A percentile compares a stretch with the other conserved stretches of the same genome.
Evolutionary conservation across 2,888 invertebrate species (phyloP).

Genomic region (Lasioglossum morio): DNA sequence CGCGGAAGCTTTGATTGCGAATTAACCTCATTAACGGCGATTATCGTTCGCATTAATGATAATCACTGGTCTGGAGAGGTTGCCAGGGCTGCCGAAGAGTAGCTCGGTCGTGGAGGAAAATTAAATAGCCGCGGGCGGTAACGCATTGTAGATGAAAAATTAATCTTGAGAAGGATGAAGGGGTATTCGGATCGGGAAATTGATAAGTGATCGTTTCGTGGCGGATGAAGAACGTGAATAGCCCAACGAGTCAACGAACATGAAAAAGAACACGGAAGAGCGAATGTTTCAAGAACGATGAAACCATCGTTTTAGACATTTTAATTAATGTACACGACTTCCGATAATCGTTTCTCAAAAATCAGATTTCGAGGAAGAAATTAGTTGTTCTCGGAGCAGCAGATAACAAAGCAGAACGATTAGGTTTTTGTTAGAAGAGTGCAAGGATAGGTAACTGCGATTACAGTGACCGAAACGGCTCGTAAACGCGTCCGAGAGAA

Average conservation of each 20-base stretch:
- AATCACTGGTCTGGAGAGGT: slow-evolving; percentile 13
- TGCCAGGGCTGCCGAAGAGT: not conserved
- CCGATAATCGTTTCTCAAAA: not conserved
- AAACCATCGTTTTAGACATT: not conserved
- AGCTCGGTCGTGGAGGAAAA: slow-evolving; percentile 1
- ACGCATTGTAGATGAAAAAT: slow-evolving; percentile 26
- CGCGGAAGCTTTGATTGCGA: slow-evolving; percentile 48
- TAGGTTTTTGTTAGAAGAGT: slow-evolving; percentile 70
- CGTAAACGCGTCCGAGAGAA: slow-evolving; percentile 41
- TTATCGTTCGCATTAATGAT: slow-evolving; percentile 49
- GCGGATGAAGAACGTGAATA: not conserved
- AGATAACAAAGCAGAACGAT: slow-evolving; percentile 54
- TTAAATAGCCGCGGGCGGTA: slow-evolving; percentile 12
- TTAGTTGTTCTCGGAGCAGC: not conserved
- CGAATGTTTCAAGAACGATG: not conserved
- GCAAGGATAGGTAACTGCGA: slow-evolving; percentile 62
- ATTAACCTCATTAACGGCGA: slow-evolving; percentile 54
- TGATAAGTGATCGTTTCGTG: not conserved
- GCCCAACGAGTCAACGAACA: not conserved
- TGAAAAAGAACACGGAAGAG: not conserved
- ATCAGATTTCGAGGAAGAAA: not conserved
- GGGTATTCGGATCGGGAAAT: not conserved
- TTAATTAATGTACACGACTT: not conserved
- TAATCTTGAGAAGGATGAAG: not conserved
- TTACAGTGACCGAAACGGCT: slow-evolving; percentile 44